These are phyloP conservation scores for Anneissia japonica DNA, from an alignment of 35 echinoderm and acorn worm species.

Conservation along the genomic window DNA sequence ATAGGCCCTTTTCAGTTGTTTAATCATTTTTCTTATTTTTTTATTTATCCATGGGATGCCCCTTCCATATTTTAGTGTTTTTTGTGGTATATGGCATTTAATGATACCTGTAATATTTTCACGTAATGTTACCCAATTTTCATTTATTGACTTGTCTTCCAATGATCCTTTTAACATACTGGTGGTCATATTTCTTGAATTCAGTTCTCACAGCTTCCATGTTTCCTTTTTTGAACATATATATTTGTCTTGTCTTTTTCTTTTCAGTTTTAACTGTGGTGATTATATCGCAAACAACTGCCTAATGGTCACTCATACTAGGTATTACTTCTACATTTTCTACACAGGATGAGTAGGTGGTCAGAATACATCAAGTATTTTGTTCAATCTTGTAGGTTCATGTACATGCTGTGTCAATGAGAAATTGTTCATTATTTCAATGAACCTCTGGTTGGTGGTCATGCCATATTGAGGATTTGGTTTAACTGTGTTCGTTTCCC, in stretches of 20 bases:
- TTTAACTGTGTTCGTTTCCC: background rate
- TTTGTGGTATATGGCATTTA: constrained; percentile 5
- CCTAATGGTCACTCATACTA: constrained; percentile 10
- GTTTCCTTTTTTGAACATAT: constrained; percentile 21
- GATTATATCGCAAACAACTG: background rate
- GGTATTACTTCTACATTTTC: background rate
- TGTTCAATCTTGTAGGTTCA: constrained; percentile 12
- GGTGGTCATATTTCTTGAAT: background rate
- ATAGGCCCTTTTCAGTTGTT: constrained; percentile 16
- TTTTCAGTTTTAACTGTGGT: constrained; percentile 1
- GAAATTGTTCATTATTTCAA: constrained; percentile 10
- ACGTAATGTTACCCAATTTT: constrained; percentile 15
- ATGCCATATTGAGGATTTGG: constrained; percentile 17
- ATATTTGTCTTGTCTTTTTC: constrained; percentile 22
- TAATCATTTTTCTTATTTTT: constrained; percentile 1
- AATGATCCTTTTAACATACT: too few relatives aligned
- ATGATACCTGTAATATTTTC: background rate
- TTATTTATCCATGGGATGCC: constrained; percentile 16
- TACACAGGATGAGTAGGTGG: background rate
- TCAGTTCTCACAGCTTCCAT: background rate
- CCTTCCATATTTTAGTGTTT: background rate
- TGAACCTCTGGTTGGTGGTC: constrained; percentile 17
- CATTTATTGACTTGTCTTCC: background rate
- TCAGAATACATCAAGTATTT: constrained; percentile 14
- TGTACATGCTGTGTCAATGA: constrained; percentile 18